These are phyloP conservation scores for Aspidiotus destructor DNA, from an alignment of 2,888 invertebrate species.

Conservation along the genomic window DNA sequence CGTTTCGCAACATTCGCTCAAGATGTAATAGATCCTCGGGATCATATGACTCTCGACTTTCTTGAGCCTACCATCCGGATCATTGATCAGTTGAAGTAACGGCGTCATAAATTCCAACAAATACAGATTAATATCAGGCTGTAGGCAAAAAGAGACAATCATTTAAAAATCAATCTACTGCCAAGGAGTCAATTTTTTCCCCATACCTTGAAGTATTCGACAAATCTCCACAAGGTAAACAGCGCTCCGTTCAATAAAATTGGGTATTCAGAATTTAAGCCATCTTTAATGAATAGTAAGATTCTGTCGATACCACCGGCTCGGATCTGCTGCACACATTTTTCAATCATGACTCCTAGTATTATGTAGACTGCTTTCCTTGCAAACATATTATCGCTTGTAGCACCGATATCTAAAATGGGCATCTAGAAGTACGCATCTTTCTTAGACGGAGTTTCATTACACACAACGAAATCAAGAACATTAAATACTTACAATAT, in stretches of 20 bases:
- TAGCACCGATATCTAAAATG: constrained; percentile 15
- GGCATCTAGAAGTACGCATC: constrained; percentile 16
- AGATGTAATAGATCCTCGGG: constrained; percentile 14
- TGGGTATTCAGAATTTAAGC: constrained; percentile 14
- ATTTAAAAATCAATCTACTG: neutral
- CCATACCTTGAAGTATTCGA: constrained; percentile 13
- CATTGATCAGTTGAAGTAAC: constrained; percentile 8
- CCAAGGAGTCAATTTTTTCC: neutral
- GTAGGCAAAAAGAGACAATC: neutral
- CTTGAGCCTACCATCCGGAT: constrained; percentile 9
- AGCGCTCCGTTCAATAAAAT: constrained; percentile 21
- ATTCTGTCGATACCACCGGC: constrained; percentile 11
- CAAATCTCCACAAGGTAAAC: constrained; percentile 14
- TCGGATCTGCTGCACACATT: constrained; percentile 11
- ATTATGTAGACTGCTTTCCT: constrained; percentile 25
- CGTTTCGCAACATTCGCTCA: constrained; percentile 24
- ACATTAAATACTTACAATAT: constrained; percentile 5
- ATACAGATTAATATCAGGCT: constrained; percentile 21
- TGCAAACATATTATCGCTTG: constrained; percentile 17
- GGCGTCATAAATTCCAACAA: constrained; percentile 12
- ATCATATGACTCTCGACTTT: constrained; percentile 15
- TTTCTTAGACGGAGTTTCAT: neutral
- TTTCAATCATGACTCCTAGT: constrained; percentile 16
- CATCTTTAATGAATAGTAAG: constrained; percentile 16
- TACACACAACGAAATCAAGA: neutral